Evolutionary conservation across 2,888 invertebrate genomes (phyloP).

Genomic region (Drosophila helvetica): DNA sequence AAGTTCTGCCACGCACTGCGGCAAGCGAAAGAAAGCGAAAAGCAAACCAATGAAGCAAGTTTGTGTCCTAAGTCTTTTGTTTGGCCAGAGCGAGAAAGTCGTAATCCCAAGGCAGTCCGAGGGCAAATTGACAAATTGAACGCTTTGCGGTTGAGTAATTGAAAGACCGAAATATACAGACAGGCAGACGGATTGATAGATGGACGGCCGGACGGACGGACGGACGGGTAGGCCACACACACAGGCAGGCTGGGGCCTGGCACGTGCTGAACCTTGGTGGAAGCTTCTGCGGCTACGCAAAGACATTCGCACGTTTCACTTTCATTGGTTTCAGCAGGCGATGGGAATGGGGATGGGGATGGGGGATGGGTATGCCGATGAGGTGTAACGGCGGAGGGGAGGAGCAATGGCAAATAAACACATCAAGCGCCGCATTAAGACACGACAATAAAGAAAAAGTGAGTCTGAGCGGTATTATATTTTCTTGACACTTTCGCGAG

Average conservation of each 20-base stretch:
- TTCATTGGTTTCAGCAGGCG: slow-evolving; percentile 19
- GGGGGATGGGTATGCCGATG: slow-evolving; percentile 18
- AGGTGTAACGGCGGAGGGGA: slow-evolving; percentile 7
- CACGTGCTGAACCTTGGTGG: slow-evolving; percentile 46
- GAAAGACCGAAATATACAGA: slow-evolving; percentile 34
- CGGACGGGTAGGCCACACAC: not conserved
- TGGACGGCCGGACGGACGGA: slow-evolving; percentile 1
- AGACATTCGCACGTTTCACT: slow-evolving; percentile 68
- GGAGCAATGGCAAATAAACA: slow-evolving; percentile 53
- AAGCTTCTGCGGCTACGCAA: slow-evolving; percentile 50
- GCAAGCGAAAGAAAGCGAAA: not conserved
- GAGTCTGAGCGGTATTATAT: slow-evolving; percentile 54
- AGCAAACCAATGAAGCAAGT: slow-evolving; percentile 39
- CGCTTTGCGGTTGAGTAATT: slow-evolving; percentile 42
- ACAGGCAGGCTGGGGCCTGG: slow-evolving; percentile 18
- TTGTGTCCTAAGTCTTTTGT: slow-evolving; percentile 67
- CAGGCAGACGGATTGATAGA: slow-evolving; percentile 6
- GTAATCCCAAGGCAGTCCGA: slow-evolving; percentile 21
- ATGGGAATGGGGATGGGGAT: not conserved
- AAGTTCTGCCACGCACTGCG: slow-evolving; percentile 19
- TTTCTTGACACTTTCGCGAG: slow-evolving; percentile 75
- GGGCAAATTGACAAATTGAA: slow-evolving; percentile 42
- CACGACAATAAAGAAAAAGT: slow-evolving; percentile 76
- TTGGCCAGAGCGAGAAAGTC: slow-evolving; percentile 28
- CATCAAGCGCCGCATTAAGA: slow-evolving; percentile 57